Percentiles rank a stretch among this genome's conserved stretches.
These are phyloP conservation scores for Corbicula japonica DNA, from an alignment of 2,888 invertebrate genomes.

Conservation along the genomic window DNA sequence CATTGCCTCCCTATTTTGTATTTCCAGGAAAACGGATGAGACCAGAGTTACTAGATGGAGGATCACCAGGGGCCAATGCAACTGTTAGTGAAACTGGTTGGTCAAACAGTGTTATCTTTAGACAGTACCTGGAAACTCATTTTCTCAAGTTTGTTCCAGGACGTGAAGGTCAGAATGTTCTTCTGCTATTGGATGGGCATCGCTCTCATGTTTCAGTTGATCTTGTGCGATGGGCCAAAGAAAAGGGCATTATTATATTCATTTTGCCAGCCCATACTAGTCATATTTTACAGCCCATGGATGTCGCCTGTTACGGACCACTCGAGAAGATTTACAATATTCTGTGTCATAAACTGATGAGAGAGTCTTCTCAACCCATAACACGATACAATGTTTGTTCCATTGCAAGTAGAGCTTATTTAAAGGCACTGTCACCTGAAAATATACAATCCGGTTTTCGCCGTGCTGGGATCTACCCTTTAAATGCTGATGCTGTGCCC, in stretches of 20 bases:
- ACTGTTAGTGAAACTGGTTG: conserved; percentile 31
- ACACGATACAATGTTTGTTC: conserved; percentile 34
- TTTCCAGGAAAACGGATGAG: no score
- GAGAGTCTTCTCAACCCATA: not conserved
- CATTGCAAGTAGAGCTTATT: conserved; percentile 28
- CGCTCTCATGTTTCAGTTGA: conserved; percentile 34
- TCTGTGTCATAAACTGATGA: conserved; percentile 27
- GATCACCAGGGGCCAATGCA: conserved; percentile 22
- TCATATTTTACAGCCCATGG: conserved; percentile 30
- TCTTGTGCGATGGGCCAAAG: conserved; percentile 29
- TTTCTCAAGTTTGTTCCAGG: conserved; percentile 28
- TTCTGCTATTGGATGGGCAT: conserved; percentile 32
- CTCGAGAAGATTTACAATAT: conserved; percentile 35
- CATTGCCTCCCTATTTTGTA: no score
- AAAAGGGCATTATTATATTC: conserved; percentile 30
- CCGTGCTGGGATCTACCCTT: conserved; percentile 5
- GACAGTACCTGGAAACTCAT: conserved; percentile 42
- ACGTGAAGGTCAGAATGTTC: conserved; percentile 8
- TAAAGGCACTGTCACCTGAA: conserved; percentile 16
- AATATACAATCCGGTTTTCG: conserved; percentile 19
- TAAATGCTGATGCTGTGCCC: not conserved
- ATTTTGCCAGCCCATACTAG: conserved; percentile 31
- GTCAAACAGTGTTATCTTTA: conserved; percentile 33
- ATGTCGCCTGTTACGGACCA: conserved; percentile 37
- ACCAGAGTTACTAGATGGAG: conserved; percentile 19